Base-by-base conservation (phyloP, 2,888 invertebrate species). In the Melangyna quadrimaculata region DNA sequence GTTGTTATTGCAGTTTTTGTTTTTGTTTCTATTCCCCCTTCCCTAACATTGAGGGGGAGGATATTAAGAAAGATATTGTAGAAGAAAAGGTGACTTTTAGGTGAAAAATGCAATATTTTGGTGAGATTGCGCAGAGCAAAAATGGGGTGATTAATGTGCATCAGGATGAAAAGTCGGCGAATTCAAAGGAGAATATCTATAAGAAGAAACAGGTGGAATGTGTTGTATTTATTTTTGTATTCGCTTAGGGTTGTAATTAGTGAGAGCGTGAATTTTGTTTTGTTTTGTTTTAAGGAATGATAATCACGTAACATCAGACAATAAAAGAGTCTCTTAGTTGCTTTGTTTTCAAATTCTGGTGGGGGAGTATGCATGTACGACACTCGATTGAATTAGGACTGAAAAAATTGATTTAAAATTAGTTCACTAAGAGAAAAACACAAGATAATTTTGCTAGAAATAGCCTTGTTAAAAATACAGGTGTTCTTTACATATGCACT, bases 161-260 rank as follows among this genome's bases (percentile, higher is more conserved):
- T 51, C 12, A 59, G 51, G 10, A 37, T 4, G 35, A 37, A 59
- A 63, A 27, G 40, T 67, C 80, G 84, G 86, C 86, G 78, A 87
- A 87, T 87, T 87, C 55, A 72, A 71, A 75, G 55, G 35, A 72
- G 45, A 67, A 19, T 12, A 37, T 0, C 1, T 48, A 12, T 5
- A 37, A 37, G 59, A 48, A n/a, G 43, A 59, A 86, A 86, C 81
- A 86, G 81, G 81, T 78, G 77, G 78, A 78, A 61, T 69, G 61
- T 48, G n/a, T 43, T 53, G 24, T 40, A 24, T 35, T 59, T 8
- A 14, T 14, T 7, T 35, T 35, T 61, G 61, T 48, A 7, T 57
- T 65, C 3, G 2, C 48, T 63, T 6, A 17, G 29, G 75, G 75
- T 72, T 80, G 69, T 27, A 77, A 69, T 77, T 80, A 77, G 73